phyloP scores from a whole-genome alignment of 2,113 vertebrate species.

The Elgaria multicarinata region DNA sequence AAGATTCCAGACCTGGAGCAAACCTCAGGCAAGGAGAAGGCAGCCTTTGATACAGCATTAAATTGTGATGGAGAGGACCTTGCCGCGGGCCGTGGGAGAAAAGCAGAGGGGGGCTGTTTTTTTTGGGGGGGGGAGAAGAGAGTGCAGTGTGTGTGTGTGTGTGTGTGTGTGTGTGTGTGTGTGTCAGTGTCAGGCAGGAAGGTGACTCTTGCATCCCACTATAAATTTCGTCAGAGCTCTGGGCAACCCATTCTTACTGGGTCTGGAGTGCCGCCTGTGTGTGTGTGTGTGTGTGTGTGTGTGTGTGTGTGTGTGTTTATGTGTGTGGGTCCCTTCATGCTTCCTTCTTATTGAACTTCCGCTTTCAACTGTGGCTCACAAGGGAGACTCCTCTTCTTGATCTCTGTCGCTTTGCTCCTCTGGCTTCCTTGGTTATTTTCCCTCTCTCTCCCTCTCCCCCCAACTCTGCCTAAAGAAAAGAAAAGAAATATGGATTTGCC shows the following conservation, averaged over 20 bases:
- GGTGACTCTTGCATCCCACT: not conserved
- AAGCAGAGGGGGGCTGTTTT: not conserved
- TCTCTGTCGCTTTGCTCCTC: not conserved
- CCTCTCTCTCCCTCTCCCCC: not conserved
- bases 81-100: not conserved
- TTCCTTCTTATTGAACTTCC: not conserved
- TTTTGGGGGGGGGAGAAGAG: too few relatives aligned
- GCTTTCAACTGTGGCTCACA: not conserved
- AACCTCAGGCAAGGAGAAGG: conserved; percentile 33
- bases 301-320: fast-evolving
- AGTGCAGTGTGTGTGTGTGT: not conserved
- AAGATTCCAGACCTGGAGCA: not conserved
- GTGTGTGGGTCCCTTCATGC: fast-evolving
- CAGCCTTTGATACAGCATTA: conserved; percentile 16
- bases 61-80: conserved; percentile 7
- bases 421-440: not conserved
- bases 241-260: not conserved
- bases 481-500: too few relatives aligned
- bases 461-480: too few relatives aligned
- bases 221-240: not conserved
- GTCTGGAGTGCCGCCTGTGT: too few relatives aligned
- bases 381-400: not conserved
- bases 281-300: fast-evolving
- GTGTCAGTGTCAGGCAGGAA: not conserved
- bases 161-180: too few relatives aligned